Conservation (phyloP, 2,888 invertebrate species). For the Macropis europaea region DNA sequence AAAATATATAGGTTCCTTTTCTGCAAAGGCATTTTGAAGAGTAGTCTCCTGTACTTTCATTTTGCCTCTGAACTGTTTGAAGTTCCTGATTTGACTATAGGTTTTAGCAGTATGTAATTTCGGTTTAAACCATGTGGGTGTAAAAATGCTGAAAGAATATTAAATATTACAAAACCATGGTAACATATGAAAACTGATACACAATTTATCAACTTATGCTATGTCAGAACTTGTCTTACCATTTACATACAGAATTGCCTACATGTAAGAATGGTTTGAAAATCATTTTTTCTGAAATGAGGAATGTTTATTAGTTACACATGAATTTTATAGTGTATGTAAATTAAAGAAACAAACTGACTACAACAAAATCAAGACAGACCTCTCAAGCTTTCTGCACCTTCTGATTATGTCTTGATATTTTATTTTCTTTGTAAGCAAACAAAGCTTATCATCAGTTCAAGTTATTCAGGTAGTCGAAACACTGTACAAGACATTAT, state of each 20-base stretch:
- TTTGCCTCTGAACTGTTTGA: conserved; percentile 57
- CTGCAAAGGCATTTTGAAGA: conserved; percentile 68
- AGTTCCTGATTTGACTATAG: conserved; percentile 60
- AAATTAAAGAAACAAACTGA: too few relatives aligned
- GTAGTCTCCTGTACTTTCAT: conserved; percentile 32
- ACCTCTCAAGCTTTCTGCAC: too few relatives aligned
- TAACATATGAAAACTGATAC: not conserved
- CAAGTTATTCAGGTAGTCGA: too few relatives aligned
- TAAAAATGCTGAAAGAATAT: conserved; percentile 63
- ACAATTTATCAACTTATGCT: not conserved
- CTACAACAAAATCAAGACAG: too few relatives aligned
- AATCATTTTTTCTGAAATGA: conserved; percentile 60
- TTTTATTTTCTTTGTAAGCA: too few relatives aligned
- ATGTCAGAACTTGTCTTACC: conserved; percentile 56
- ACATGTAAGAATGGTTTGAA: conserved; percentile 62
- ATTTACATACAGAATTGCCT: conserved; percentile 60
- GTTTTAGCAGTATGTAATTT: conserved; percentile 56
- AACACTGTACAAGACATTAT: too few relatives aligned
- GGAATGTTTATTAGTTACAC: not conserved
- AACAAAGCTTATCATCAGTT: too few relatives aligned
- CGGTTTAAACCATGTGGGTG: conserved; percentile 57
- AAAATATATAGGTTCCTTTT: conserved; percentile 79
- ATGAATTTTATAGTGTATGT: not conserved
- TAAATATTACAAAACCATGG: conserved; percentile 8
- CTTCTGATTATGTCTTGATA: too few relatives aligned